phyloP scores from a whole-genome alignment of 2,797 vertebrate genomes.

The Echeneis naucrates region DNA sequence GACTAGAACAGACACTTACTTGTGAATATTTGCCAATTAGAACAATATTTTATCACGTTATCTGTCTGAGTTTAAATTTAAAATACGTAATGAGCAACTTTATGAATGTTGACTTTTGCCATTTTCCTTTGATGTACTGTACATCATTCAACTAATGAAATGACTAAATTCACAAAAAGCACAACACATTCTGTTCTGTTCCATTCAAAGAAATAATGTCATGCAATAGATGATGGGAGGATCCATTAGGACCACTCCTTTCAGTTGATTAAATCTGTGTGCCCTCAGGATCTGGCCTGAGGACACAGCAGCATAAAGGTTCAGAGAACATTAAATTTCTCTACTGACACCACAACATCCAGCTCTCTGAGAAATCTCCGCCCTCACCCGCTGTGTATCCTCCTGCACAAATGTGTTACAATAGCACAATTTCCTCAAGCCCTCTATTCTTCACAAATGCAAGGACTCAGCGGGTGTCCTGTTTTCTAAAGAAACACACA shows the following conservation, averaged over 20 bases:
- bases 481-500: background rate
- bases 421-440: background rate
- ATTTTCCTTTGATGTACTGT: constrained; percentile 2
- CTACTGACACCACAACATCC: constrained; percentile 9
- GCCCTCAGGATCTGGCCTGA: constrained; percentile 23
- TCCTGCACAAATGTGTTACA: background rate
- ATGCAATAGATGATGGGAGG: constrained; percentile 26
- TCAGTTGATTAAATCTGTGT: constrained; percentile 50
- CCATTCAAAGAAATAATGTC: constrained; percentile 40
- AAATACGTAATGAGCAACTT: too few relatives aligned
- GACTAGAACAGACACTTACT: too few relatives aligned
- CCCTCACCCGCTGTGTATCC: background rate
- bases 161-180: constrained; percentile 20
- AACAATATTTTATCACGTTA: too few relatives aligned
- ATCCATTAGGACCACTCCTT: constrained; percentile 45
- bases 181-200: constrained; percentile 3
- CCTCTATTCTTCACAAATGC: background rate
- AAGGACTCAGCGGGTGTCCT: background rate
- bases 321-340: constrained; percentile 24
- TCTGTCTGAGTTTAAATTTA: too few relatives aligned
- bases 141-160: constrained; percentile 20
- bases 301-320: constrained; percentile 18
- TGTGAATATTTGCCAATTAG: too few relatives aligned
- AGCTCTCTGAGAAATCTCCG: constrained; percentile 8
- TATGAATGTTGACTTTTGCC: constrained; percentile 1